Base-by-base conservation (phyloP, 2,113 vertebrate genomes). In the Cottus gobio region DNA sequence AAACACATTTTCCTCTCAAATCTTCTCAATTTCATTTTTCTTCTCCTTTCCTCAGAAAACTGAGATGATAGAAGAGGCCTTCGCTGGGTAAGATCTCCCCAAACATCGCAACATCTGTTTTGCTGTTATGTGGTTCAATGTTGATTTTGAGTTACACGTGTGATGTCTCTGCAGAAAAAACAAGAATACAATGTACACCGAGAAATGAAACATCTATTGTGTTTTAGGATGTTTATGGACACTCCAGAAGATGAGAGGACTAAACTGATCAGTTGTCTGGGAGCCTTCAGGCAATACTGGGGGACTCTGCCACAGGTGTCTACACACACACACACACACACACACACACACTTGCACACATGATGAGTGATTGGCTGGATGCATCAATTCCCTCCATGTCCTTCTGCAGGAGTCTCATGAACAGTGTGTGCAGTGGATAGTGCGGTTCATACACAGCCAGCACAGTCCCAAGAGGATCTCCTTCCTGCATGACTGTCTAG, bases 381-480 rank as follows among this genome's bases (percentile, higher is more conserved):
- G 7, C 28, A 37, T 42, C 2, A 62, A 36, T 26, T 28, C 0
- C 30, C 20, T 84, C 5, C 13, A 3, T 72, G 60, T 82, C 48
- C 75, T 9, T 77, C 44, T 71, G 54, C 83, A 99, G 98, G 98
- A 99, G 64, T 99, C 98, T 52, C 98, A 99, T 84, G 98, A 99
- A 28, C 98, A 98, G 22, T 99, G 98, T 54, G 96, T 99, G 26
- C 98, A 99, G 71, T 99, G 98, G 98, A 97, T 99, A 71, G 97
- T 99, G 69, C 95, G 97, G 52, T 99, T 99, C 79, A 97, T 97
- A 81, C 98, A 99, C 85, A 95, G 95, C 82, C 98, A 99, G 31
- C 98, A 99, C 83, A 99, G 98, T 82, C 98, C 98, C 30, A 99
- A 99, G 92, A 95, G 98, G 91, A 98, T 99, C 92, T 97, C 98